Percentiles rank a stretch among this genome's conserved stretches.
phyloP scores from a whole-genome alignment of 2,888 invertebrate genomes.

The Drosophila quinaria region DNA sequence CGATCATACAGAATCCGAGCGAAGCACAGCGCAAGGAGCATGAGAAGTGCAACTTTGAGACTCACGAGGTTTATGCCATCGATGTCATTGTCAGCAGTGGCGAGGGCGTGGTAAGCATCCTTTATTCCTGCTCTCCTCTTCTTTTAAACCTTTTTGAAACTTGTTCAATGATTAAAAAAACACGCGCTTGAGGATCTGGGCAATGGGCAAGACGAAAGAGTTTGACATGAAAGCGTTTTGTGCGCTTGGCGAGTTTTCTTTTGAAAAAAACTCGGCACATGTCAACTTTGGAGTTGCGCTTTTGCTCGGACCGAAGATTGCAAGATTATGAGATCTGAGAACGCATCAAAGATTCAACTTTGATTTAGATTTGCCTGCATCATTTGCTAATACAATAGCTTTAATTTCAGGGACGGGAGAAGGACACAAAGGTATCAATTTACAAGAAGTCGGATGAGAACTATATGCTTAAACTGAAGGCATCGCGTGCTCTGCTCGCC shows the following conservation, averaged over 20 bases:
- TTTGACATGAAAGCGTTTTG: conserved; percentile 47
- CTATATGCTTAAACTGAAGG: conserved; percentile 98
- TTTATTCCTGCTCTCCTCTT: not conserved
- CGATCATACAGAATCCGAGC: conserved; percentile 98
- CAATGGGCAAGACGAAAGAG: conserved; percentile 51
- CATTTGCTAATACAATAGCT: conserved; percentile 24
- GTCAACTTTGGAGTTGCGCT: conserved; percentile 40
- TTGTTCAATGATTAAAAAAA: conserved; percentile 85
- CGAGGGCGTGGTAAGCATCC: conserved; percentile 92
- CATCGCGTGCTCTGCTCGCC: conserved; percentile 95
- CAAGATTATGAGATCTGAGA: conserved; percentile 86
- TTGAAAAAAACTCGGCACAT: conserved; percentile 33
- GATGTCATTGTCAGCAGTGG: conserved; percentile 99
- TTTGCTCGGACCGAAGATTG: conserved; percentile 80
- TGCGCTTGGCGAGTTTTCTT: conserved; percentile 35
- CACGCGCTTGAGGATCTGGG: conserved; percentile 82
- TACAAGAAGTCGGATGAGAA: conserved; percentile 99
- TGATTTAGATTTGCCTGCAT: not conserved
- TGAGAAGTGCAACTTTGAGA: conserved; percentile 97
- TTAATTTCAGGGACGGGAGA: conserved; percentile 91
- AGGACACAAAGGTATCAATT: conserved; percentile 97
- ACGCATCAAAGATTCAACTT: conserved; percentile 29
- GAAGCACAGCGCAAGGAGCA: conserved; percentile 98
- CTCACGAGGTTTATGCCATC: conserved; percentile 99
- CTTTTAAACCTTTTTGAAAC: not conserved